Evolutionary conservation across 2,797 vertebrate genomes (phyloP).

Genomic region (Sebastiscus tertius): DNA sequence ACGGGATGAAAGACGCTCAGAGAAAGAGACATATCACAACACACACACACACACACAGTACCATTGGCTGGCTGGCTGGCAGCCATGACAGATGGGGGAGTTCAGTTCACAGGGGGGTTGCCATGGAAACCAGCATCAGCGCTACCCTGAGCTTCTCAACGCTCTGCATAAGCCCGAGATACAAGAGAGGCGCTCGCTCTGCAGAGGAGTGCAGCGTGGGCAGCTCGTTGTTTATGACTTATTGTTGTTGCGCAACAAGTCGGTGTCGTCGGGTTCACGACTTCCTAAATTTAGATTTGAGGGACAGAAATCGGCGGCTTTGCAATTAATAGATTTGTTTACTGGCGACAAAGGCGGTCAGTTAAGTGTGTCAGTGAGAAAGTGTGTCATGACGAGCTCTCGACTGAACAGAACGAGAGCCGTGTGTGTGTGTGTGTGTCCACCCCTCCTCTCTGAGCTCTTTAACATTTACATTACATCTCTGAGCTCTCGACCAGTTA

Average conservation of each 20-base stretch:
- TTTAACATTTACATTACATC: conserved; percentile 1
- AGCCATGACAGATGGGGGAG: conserved; percentile 86
- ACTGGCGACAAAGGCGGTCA: neutral
- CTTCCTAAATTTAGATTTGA: neutral
- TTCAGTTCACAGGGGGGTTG: conserved; percentile 81
- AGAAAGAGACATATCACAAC: conserved; percentile 49
- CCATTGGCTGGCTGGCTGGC: conserved; percentile 78
- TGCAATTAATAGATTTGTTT: conserved; percentile 29
- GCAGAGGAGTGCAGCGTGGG: conserved; percentile 72
- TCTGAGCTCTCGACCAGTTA: neutral
- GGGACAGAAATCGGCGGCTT: neutral
- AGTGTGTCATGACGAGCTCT: conserved; percentile 54
- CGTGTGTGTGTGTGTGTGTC: neutral
- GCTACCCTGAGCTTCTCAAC: conserved; percentile 55
- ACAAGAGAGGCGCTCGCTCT: conserved; percentile 30
- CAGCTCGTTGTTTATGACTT: conserved; percentile 59
- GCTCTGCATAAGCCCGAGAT: conserved; percentile 39
- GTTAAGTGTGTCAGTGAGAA: conserved; percentile 41
- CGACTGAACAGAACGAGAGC: neutral
- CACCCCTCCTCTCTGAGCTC: neutral
- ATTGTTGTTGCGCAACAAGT: conserved; percentile 59
- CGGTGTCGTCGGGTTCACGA: conserved; percentile 1
- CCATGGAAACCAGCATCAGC: conserved; percentile 80
- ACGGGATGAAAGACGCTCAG: conserved; percentile 28
- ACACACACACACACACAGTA: conserved; percentile 30